Percentiles rank a stretch among this genome's conserved stretches.
Conservation (phyloP, 2,113 vertebrate species). For the Amphilophus citrinellus region DNA sequence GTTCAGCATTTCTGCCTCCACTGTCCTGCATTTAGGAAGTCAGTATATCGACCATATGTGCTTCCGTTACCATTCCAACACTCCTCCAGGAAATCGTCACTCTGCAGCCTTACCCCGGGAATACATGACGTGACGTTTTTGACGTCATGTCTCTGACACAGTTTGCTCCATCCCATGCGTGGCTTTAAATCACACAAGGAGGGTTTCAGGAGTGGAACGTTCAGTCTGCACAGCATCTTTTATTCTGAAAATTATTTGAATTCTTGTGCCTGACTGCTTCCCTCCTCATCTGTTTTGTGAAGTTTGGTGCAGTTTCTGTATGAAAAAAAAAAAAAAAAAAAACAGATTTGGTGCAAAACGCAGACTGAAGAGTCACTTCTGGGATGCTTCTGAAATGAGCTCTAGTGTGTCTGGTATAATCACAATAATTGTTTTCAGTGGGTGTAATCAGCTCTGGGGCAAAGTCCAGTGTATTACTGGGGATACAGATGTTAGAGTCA, state of each 20-base stretch:
- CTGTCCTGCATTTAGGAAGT: background rate
- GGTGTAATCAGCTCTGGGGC: background rate
- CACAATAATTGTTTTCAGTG: background rate
- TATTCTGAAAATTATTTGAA: background rate
- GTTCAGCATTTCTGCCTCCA: background rate
- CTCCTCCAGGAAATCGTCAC: slow-evolving; percentile 5
- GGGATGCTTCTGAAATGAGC: background rate
- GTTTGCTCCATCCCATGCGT: background rate
- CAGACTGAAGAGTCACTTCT: background rate
- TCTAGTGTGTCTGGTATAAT: background rate
- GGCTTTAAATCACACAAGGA: background rate
- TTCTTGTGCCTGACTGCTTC: background rate
- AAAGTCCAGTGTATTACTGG: background rate
- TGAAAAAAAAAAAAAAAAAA: background rate
- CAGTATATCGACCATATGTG: background rate
- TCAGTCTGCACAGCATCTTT: background rate
- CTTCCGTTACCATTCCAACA: background rate
- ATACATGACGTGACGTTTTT: background rate
- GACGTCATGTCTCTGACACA: background rate
- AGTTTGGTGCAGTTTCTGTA: background rate
- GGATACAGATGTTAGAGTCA: background rate
- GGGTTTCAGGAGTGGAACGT: background rate
- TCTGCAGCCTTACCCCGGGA: background rate
- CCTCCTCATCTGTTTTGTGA: background rate
- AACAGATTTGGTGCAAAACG: background rate